Evolutionary conservation across 2,113 vertebrate genomes (phyloP), one percentile per base, ranked within the genome.

Genomic region (Podarcis muralis): DNA sequence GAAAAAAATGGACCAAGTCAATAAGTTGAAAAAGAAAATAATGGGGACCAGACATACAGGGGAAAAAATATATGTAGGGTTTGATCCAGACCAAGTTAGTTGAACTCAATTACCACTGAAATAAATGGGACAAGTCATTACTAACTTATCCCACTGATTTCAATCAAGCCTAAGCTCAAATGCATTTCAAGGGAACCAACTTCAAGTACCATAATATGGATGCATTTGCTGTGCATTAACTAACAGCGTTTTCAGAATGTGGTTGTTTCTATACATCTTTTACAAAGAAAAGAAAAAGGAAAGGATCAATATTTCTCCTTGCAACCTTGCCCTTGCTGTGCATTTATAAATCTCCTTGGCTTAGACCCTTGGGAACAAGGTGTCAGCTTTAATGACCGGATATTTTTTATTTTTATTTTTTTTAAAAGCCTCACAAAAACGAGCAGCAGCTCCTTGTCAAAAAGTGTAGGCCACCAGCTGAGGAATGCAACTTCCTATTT

Each of bases 381-480:
- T 59, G 85, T 2, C n/a, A 48, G 57, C n/a, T 43, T 71, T 77
- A 48, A n/a, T 20, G 35, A 53, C 27, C 20, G 59, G 23, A 68
- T 90, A 11, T 48, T 48, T 48, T 48, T 48, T 48, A 48, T 48
- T 48, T 48, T 72, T 40, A 40, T 40, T 48, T 48, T 43, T 8
- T 48, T 48, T 2, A 9, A 0, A 0, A 2, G 20, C 80, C 18
- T 35, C 40, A 75, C 1, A 25, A 16, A 30, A 11, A 9, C 0
- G 32, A 30, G 32, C 23, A 7, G 35, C 12, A 53, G 80, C 32
- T 65, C 22, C 48, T 75, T 75, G 81, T 86, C 71, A 83, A 30
- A 81, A 86, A 37, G 65, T 57, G 72, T 88, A 90, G n/a, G 30
- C 65, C 48, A 85, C 1, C 9, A 37, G 62, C 40, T 69, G 71